These are phyloP conservation scores for Lasaia peninsularis DNA, from an alignment of 1,140 invertebrate species.

Conservation along the genomic window DNA sequence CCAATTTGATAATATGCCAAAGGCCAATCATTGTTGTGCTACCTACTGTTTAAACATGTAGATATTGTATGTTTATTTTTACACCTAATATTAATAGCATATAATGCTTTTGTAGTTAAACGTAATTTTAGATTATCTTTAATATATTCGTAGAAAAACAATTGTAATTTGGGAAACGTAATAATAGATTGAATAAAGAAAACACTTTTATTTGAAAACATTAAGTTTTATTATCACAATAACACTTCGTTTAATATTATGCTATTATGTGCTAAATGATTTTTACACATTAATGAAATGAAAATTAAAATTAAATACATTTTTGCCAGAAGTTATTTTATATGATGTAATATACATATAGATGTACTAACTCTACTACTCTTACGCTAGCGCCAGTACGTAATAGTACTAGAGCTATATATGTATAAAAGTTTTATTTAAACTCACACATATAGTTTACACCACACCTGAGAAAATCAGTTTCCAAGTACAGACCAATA, in stretches of 20 bases:
- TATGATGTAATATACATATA: no score
- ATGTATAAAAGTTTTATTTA: no score
- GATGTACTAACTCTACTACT: no score
- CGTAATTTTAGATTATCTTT: not conserved
- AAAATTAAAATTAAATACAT: no score
- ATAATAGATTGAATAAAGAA: slow-evolving; percentile 7
- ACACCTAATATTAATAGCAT: slow-evolving; percentile 16
- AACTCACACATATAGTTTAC: no score
- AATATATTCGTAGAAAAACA: slow-evolving; percentile 7
- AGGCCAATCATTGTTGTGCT: not conserved
- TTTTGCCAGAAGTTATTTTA: no score
- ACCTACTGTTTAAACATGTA: slow-evolving; percentile 27
- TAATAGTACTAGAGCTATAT: no score
- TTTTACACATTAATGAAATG: not conserved
- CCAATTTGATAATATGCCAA: no score
- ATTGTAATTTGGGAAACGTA: slow-evolving; percentile 6
- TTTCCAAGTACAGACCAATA: no score
- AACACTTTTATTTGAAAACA: slow-evolving; percentile 1
- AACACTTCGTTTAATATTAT: not conserved
- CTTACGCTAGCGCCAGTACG: no score
- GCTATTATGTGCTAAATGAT: not conserved
- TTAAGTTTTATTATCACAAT: slow-evolving; percentile 10
- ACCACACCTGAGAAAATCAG: no score
- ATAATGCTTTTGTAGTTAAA: slow-evolving; percentile 27
- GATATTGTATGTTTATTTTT: slow-evolving; percentile 31